phyloP scores from a whole-genome alignment of 2,888 invertebrate genomes.

The Idaea biselata region DNA sequence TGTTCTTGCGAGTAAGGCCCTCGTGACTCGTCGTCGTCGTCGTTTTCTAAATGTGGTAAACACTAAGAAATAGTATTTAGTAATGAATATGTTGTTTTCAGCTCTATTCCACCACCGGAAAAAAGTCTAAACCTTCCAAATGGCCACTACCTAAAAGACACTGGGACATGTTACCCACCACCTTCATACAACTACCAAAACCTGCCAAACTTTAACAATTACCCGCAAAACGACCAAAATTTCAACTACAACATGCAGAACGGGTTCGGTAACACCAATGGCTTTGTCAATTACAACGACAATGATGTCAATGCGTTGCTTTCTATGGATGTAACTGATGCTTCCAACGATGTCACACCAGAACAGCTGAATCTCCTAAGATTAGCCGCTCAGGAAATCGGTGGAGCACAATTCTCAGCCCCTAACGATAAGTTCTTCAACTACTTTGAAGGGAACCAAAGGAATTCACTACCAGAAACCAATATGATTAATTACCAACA shows the following conservation, averaged over 20 bases:
- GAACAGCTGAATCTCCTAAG: conserved; percentile 72
- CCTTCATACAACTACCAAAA: conserved; percentile 54
- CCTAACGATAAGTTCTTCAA: conserved; percentile 68
- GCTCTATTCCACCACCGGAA: conserved; percentile 65
- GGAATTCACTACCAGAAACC: conserved; percentile 67
- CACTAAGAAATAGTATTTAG: too few species aligned
- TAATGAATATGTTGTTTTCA: conserved; percentile 34
- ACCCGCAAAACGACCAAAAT: conserved; percentile 56
- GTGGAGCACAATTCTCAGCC: conserved; percentile 69
- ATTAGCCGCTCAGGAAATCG: conserved; percentile 75
- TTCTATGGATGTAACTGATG: conserved; percentile 56
- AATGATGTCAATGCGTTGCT: conserved; percentile 57
- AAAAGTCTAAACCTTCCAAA: conserved; percentile 55
- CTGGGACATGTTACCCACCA: conserved; percentile 49
- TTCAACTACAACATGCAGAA: conserved; percentile 61
- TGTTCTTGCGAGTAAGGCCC: too few species aligned
- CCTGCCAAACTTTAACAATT: conserved; percentile 59
- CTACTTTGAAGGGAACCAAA: conserved; percentile 72
- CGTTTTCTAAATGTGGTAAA: too few species aligned
- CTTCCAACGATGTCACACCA: conserved; percentile 58
- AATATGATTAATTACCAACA: conserved; percentile 46
- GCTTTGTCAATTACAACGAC: conserved; percentile 61
- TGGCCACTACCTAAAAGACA: conserved; percentile 56
- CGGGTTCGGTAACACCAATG: conserved; percentile 56
- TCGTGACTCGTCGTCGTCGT: too few species aligned